Evolutionary conservation across 92 coral and sea anemone species (phyloP), one percentile per base, ranked within the genome.

Genomic region (Meandrina meandrites): DNA sequence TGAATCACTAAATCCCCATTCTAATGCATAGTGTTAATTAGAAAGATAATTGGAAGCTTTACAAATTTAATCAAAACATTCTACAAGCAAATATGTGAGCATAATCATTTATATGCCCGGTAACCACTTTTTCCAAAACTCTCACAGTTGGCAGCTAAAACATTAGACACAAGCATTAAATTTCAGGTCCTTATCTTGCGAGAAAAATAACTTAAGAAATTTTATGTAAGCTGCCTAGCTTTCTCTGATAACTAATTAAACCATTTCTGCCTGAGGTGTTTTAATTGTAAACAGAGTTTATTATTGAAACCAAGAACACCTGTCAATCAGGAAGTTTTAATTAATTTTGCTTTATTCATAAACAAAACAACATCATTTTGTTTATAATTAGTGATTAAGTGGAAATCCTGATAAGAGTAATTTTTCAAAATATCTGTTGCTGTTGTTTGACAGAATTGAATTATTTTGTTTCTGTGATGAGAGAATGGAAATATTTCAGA

Each of bases 241-340:
- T 14, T 21, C 16, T 21, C 12, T 32, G 76, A 71, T 31, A 18
- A 71, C 62, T 56, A 71, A 71, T 71, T 31, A 71, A 71, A 13
- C 21, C 40, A 32, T 14, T 31, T 71, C 42, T 72, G 24, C 47
- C 47, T 32, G 6, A 36, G 48, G 50, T 35, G 76, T 34, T 71
- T 71, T 70, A 28, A 71, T 71, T 34, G 27, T 72, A 72, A 72
- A 72, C 50, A 36, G 77, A 36, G 22, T 72, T 72, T 36, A 72
- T 72, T 72, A 72, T 72, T 36, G 27, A 72, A 36, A 72, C 27
- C 9, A 72, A 27, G 19, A 72, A 11, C 77, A 72, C 47, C 50
- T 72, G 77, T 37, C 78, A 73, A 19, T 73, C 48, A 73, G 51
- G 30, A 8, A 32, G 22, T 36, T 73, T 37, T 19, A 34, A 73